Evolutionary conservation across 2,888 invertebrate species (phyloP).

Genomic region (Apamea epomidion): DNA sequence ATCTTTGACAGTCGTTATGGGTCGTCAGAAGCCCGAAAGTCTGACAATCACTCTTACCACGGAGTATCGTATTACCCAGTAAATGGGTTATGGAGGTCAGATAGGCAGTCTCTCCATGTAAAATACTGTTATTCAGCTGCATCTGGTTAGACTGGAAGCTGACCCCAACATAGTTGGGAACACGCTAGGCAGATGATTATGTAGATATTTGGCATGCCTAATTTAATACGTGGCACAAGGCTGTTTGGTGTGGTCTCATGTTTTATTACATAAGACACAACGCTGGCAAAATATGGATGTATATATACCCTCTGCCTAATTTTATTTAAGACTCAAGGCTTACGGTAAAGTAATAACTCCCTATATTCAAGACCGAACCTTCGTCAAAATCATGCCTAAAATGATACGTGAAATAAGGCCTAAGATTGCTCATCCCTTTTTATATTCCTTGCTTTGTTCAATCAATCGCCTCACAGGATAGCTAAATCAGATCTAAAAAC

Average conservation of each 20-base stretch:
- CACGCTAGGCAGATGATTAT: no score
- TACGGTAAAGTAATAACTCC: background rate
- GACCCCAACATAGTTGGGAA: no score
- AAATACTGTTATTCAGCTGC: no score
- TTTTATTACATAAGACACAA: background rate
- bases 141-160: no score
- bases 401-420: conserved; percentile 3
- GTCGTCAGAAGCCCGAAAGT: no score
- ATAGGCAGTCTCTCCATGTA: no score
- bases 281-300: background rate
- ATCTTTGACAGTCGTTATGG: no score
- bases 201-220: no score
- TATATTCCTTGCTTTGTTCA: background rate
- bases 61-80: no score
- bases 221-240: background rate
- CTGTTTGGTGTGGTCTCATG: background rate
- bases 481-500: background rate
- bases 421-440: background rate
- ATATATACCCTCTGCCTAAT: background rate
- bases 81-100: no score
- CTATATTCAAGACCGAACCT: background rate
- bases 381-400: background rate
- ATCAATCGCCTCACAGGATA: background rate
- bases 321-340: no score
- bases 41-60: no score